These are phyloP conservation scores for Scaptomyza parva DNA, from an alignment of 2,888 invertebrate species.

Conservation along the genomic window DNA sequence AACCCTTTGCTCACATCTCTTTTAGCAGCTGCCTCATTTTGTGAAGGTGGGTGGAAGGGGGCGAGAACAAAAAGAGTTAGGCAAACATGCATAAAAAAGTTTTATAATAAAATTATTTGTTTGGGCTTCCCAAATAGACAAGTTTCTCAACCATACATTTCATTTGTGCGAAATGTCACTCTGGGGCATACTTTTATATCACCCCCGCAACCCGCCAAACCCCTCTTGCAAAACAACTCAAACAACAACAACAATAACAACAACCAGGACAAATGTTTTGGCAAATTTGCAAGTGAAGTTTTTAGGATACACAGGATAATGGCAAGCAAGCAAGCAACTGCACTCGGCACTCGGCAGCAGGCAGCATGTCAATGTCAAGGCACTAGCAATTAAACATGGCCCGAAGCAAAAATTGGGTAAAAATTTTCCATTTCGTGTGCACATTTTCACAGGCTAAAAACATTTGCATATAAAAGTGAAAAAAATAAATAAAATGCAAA, in stretches of 20 bases:
- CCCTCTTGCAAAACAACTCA: constrained; percentile 10
- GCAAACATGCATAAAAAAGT: constrained; percentile 61
- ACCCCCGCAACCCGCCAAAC: constrained; percentile 28
- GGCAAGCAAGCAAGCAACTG: constrained; percentile 2
- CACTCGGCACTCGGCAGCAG: no score
- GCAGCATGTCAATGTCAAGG: constrained; percentile 51
- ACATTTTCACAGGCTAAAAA: constrained; percentile 50
- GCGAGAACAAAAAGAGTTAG: constrained; percentile 22
- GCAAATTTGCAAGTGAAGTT: constrained; percentile 47
- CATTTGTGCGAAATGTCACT: constrained; percentile 75
- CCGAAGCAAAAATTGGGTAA: constrained; percentile 9
- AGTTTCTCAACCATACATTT: constrained; percentile 73
- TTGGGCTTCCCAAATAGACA: constrained; percentile 68
- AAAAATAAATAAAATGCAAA: constrained; percentile 6
- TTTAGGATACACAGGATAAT: constrained; percentile 1
- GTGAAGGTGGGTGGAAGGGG: constrained; percentile 28
- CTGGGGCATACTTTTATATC: constrained; percentile 74
- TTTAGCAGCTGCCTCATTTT: constrained; percentile 44
- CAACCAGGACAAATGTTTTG: constrained; percentile 56
- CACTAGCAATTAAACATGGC: constrained; percentile 63
- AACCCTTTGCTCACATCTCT: neutral
- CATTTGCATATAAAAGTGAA: constrained; percentile 70
- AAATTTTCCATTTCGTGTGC: neutral
- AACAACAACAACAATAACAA: constrained; percentile 16
- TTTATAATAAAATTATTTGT: constrained; percentile 78